Evolutionary conservation across 2,888 invertebrate species (phyloP).

Genomic region (Lottia scabra): DNA sequence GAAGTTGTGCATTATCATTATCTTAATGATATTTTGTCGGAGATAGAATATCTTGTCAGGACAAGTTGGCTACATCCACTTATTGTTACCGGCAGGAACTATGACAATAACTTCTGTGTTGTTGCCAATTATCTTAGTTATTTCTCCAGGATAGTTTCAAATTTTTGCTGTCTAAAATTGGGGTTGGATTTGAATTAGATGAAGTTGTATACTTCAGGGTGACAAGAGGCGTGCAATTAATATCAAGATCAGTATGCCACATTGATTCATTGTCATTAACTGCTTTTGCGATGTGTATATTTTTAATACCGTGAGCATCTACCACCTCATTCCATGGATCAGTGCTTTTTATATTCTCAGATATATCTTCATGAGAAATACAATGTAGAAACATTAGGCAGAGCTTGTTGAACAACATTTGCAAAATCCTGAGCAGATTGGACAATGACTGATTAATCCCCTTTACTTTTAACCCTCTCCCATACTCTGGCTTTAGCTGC

Average conservation of each 20-base stretch:
- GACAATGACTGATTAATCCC: background rate
- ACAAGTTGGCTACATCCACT: background rate
- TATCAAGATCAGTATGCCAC: too few relatives aligned
- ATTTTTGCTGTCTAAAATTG: too few relatives aligned
- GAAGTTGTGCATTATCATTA: background rate
- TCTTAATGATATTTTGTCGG: background rate
- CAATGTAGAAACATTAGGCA: background rate
- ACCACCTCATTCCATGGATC: constrained; percentile 4
- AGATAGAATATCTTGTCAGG: background rate
- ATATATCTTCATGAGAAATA: background rate
- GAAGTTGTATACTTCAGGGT: too few relatives aligned
- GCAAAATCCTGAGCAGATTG: background rate
- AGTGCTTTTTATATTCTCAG: background rate
- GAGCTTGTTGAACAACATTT: background rate
- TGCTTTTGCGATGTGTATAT: background rate
- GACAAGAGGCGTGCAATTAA: too few relatives aligned
- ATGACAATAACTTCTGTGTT: background rate
- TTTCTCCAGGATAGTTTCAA: background rate
- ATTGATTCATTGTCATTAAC: too few relatives aligned
- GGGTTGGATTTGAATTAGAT: too few relatives aligned
- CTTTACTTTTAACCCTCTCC: background rate
- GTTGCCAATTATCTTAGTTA: background rate
- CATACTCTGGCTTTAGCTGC: background rate
- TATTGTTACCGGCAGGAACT: background rate
- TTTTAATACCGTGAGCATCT: too few relatives aligned